Evolutionary conservation across 2,888 invertebrate genomes (phyloP).

Genomic region (Melinaea menophilus): DNA sequence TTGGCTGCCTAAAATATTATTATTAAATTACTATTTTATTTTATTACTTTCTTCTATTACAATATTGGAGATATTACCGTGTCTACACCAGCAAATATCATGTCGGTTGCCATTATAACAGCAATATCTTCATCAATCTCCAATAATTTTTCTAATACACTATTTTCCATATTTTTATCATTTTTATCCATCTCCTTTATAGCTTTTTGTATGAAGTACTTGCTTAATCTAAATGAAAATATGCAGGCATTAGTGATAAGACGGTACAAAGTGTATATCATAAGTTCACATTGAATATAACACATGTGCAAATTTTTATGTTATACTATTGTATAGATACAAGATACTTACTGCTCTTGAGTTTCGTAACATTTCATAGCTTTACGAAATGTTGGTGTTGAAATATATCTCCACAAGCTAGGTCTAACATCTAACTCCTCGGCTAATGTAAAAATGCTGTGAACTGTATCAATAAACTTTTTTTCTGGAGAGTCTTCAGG

Average conservation of each 20-base stretch:
- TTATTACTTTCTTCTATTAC: conserved; percentile 7
- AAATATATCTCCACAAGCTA: conserved; percentile 47
- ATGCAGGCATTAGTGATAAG: too few species aligned
- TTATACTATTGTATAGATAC: too few species aligned
- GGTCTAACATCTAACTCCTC: conserved; percentile 53
- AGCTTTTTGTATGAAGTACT: conserved; percentile 20
- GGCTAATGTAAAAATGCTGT: conserved; percentile 44
- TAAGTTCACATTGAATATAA: too few species aligned
- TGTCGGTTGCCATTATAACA: conserved; percentile 80
- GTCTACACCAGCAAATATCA: conserved; percentile 82
- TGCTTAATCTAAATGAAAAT: conserved; percentile 19
- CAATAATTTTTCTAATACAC: conserved; percentile 80
- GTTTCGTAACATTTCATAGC: conserved; percentile 55
- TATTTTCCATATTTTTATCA: conserved; percentile 51
- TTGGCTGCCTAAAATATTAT: conserved; percentile 74
- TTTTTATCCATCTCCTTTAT: conserved; percentile 40
- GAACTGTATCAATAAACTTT: conserved; percentile 49
- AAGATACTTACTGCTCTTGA: conserved; percentile 47
- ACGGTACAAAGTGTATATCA: too few species aligned
- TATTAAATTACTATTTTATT: background rate
- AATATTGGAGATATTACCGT: conserved; percentile 63
- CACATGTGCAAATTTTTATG: background rate
- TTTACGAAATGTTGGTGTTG: conserved; percentile 49
- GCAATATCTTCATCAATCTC: conserved; percentile 78
- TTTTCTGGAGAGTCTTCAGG: conserved; percentile 47